Percentiles rank a stretch among this genome's conserved stretches.
phyloP scores from a whole-genome alignment of 1,140 invertebrate species.

The Drosophila sechellia region DNA sequence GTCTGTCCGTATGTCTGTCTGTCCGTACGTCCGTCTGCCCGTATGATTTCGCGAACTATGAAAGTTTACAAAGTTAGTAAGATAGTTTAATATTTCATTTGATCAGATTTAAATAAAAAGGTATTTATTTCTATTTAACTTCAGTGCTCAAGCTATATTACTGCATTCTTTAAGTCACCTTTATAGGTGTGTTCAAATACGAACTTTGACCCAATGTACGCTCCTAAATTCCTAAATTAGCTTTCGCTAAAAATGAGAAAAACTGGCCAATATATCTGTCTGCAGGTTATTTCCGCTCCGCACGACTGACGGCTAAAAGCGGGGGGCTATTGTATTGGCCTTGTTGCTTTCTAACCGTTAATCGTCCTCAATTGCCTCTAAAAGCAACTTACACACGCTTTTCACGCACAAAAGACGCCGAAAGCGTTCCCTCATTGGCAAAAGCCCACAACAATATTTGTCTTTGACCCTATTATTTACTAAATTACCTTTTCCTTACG shows the following conservation, averaged over 20 bases:
- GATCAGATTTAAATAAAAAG: too few species aligned
- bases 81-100: too few species aligned
- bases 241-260: not conserved
- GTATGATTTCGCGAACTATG: too few species aligned
- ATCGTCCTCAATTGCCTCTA: constrained; percentile 70
- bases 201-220: not conserved
- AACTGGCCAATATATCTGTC: not conserved
- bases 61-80: too few species aligned
- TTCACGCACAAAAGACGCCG: constrained; percentile 75
- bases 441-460: constrained; percentile 71
- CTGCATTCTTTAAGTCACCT: not conserved
- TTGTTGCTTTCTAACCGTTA: constrained; percentile 43
- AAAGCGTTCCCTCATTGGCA: constrained; percentile 62
- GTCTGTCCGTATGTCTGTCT: too few species aligned
- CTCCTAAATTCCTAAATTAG: not conserved
- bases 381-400: constrained; percentile 75
- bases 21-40: too few species aligned
- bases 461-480: constrained; percentile 82
- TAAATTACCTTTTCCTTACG: constrained; percentile 77
- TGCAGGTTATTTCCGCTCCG: not conserved
- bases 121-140: too few species aligned
- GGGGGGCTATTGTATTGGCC: not conserved
- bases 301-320: too few species aligned
- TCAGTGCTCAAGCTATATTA: too few species aligned
- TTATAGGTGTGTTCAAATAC: not conserved